phyloP scores from a whole-genome alignment of 2,113 vertebrate genomes.

The Psettodes erumei region DNA sequence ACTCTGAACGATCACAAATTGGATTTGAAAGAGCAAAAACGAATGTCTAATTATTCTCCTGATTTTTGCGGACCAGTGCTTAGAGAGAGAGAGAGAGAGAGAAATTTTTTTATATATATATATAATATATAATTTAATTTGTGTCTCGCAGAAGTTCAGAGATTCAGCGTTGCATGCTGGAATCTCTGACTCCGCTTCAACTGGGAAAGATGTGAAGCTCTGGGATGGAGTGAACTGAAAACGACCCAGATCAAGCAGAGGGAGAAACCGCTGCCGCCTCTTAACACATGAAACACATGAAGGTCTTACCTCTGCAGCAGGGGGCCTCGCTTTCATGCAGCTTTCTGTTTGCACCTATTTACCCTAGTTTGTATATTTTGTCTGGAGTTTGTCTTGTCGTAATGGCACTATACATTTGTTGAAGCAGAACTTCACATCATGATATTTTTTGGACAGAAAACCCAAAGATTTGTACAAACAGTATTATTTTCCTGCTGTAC shows the following conservation, averaged over 20 bases:
- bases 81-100: too few relatives aligned
- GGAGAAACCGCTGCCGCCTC: background rate
- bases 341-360: background rate
- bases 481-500: too few relatives aligned
- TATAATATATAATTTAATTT: background rate
- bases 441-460: too few relatives aligned
- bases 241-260: background rate
- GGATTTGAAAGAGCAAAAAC: background rate
- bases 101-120: too few relatives aligned
- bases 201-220: background rate
- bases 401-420: too few relatives aligned
- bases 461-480: too few relatives aligned
- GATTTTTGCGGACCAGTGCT: background rate
- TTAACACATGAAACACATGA: background rate
- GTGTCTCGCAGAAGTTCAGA: background rate
- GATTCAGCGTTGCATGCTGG: constrained; percentile 1
- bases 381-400: background rate
- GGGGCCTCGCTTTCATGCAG: background rate
- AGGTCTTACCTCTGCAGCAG: background rate
- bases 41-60: background rate
- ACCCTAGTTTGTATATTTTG: background rate
- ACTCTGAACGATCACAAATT: background rate
- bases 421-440: too few relatives aligned
- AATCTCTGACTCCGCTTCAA: constrained; percentile 18
- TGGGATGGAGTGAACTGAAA: background rate